Evolutionary conservation across 2,888 invertebrate genomes (phyloP).

Genomic region (Congeria kusceri): DNA sequence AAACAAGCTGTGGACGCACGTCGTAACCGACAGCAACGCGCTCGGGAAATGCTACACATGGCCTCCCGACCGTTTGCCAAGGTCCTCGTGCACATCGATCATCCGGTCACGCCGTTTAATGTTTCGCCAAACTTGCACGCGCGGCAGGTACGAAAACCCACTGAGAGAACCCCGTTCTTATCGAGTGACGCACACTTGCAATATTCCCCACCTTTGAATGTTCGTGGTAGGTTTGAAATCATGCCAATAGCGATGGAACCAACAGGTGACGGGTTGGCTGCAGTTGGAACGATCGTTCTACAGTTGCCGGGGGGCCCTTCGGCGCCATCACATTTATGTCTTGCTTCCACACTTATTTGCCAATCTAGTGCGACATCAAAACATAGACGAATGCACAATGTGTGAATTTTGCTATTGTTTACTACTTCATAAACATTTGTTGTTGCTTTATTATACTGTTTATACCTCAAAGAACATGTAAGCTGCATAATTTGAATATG

Average conservation of each 20-base stretch:
- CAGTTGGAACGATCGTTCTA: constrained; percentile 96
- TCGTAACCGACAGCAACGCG: constrained; percentile 94
- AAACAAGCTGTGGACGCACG: constrained; percentile 95
- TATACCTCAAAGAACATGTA: no score
- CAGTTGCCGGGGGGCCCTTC: constrained; percentile 94
- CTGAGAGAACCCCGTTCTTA: constrained; percentile 56
- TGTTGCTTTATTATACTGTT: not conserved
- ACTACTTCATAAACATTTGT: not conserved
- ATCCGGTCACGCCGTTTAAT: constrained; percentile 48
- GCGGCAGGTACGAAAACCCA: constrained; percentile 44
- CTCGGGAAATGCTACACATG: constrained; percentile 98
- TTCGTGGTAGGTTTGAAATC: constrained; percentile 69
- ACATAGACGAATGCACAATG: constrained; percentile 19
- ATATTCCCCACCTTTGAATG: constrained; percentile 34
- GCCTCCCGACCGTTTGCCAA: constrained; percentile 94
- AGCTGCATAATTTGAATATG: no score
- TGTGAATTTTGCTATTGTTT: no score
- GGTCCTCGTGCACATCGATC: constrained; percentile 90
- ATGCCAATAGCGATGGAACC: constrained; percentile 95
- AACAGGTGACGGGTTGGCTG: constrained; percentile 94
- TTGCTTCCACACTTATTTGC: constrained; percentile 85
- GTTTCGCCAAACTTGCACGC: constrained; percentile 63
- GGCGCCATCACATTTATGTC: constrained; percentile 85
- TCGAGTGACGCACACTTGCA: constrained; percentile 45
- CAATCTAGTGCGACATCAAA: constrained; percentile 28